Conservation (phyloP, 2,113 vertebrate species). For the Tychaedon coryphoeus region DNA sequence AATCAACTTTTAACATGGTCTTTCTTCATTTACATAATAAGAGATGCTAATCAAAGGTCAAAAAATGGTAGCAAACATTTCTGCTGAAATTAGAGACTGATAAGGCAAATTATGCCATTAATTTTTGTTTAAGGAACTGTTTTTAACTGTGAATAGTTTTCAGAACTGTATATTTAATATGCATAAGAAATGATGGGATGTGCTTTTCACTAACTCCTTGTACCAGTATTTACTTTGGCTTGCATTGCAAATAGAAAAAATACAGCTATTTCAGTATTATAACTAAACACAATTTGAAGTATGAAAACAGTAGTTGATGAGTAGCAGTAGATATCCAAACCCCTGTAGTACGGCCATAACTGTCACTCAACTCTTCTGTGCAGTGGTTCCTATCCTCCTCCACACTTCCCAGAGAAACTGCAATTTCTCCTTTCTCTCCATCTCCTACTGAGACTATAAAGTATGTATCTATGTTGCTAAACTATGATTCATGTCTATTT, state of each 20-base stretch:
- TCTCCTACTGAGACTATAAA: not conserved
- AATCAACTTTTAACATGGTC: not conserved
- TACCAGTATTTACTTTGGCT: not conserved
- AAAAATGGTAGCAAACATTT: not conserved
- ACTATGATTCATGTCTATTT: not conserved
- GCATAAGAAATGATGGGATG: not conserved
- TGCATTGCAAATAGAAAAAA: not conserved
- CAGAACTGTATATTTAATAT: not conserved
- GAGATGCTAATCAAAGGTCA: slow-evolving; percentile 8
- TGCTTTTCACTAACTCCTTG: not conserved
- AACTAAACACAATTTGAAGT: not conserved
- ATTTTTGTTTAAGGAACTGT: slow-evolving; percentile 30
- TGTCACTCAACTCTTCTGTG: not conserved
- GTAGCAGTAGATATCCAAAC: not conserved
- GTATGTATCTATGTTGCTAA: not conserved
- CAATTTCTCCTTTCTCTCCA: not conserved
- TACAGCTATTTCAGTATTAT: not conserved
- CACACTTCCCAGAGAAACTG: not conserved
- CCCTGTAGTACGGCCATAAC: not conserved
- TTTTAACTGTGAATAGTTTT: slow-evolving; percentile 31
- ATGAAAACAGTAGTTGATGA: not conserved
- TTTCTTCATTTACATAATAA: slow-evolving; percentile 53
- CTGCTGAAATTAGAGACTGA: not conserved
- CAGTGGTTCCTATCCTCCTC: not conserved
- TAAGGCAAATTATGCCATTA: not conserved